Base-by-base conservation (phyloP, 2,113 vertebrate species). In the Furnarius figulus region DNA sequence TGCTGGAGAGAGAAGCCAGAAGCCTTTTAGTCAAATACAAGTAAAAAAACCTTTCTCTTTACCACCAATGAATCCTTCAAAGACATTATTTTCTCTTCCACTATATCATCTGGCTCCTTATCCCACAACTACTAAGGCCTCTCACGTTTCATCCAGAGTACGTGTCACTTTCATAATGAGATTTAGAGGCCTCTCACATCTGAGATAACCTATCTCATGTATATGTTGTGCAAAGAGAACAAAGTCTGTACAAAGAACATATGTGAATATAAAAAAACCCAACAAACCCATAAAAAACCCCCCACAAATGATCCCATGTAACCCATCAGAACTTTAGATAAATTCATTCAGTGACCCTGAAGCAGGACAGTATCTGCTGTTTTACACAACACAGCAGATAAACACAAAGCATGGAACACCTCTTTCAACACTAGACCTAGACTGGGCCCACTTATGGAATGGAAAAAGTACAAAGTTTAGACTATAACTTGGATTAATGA, bases 251-350 rank as follows among this genome's bases (percentile, higher is more conserved):
- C 20, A 66, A 72, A 61, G 39, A 81, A 52, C 25, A 53, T 16
- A 22, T 2, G 8, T 40, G 22, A 94, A 85, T 37, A 15, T 14
- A 44, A 76, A 77, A 33, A 53, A 33, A 13, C 14, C 30, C 40
- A 35, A 23, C 14, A 40, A 33, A 30, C 0, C 0, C 5, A 25
- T 18, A 58, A 18, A 28, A 53, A 40, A 80, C 58, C 46, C 35
- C 3, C 1, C 14, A 50, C 0, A 0, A 39, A 6, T 10, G 35
- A 33, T 30, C 30, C 28, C 19, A 52, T 7, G 3, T 42, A 81
- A 67, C 14, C 33, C 49, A 17, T 5, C 35, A 12, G 18, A 15
- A 46, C 17, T 44, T 66, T 11, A 39, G 30, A 56, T 59, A 70
- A 24, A 58, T 73, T 85, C 30, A 74, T 30, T 42, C 1, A 0